Evolutionary conservation across 2,888 invertebrate genomes (phyloP).

Genomic region (Drosophila subquinaria): DNA sequence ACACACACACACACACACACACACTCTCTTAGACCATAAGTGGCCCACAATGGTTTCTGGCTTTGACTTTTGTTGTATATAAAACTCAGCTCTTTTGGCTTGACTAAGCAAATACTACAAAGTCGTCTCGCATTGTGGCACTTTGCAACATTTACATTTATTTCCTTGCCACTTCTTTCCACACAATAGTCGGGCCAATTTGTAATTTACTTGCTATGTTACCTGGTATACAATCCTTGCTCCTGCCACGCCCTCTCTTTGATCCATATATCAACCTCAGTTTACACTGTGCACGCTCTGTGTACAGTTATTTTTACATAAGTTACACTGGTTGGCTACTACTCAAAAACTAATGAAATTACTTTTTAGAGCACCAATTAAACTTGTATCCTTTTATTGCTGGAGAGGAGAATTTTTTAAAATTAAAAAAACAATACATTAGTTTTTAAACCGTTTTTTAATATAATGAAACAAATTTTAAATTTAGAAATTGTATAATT

Average conservation of each 20-base stretch:
- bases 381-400: not conserved
- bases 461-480: no score
- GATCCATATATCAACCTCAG: conserved; percentile 51
- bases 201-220: conserved; percentile 30
- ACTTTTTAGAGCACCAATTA: not conserved
- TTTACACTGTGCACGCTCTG: conserved; percentile 34
- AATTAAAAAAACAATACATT: no score
- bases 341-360: not conserved
- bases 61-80: conserved; percentile 43
- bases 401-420: not conserved
- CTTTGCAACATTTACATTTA: conserved; percentile 3
- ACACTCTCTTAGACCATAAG: conserved; percentile 22
- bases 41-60: conserved; percentile 33
- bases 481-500: no score
- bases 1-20: conserved; percentile 21
- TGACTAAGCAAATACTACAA: conserved; percentile 9
- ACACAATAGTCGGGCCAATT: not conserved
- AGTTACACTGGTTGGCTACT: conserved; percentile 9
- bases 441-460: no score
- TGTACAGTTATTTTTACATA: not conserved
- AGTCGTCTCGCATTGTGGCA: not conserved
- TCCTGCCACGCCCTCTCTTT: conserved; percentile 8
- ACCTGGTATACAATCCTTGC: conserved; percentile 9
- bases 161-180: not conserved
- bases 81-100: conserved; percentile 23